Base-by-base conservation (phyloP, 2,888 invertebrate genomes). In the Cryptus viduatorius region DNA sequence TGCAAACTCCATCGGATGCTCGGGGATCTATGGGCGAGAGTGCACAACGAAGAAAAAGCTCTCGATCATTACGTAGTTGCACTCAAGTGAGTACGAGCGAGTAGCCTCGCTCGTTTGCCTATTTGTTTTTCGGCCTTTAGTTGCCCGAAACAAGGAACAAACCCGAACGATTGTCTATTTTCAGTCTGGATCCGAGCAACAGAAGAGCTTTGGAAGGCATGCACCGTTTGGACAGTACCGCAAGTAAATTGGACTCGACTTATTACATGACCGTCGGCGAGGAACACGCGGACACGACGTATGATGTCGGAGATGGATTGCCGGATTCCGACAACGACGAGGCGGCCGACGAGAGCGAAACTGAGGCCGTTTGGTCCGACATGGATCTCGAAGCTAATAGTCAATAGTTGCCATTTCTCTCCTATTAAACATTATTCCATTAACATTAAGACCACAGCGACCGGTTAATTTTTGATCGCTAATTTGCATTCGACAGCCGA, bases 41-140 rank as follows among this genome's bases (percentile, higher is more conserved):
- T 95, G 72, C 95, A 95, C 84, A 96, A 96, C 87, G 95, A 96
- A 82, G 96, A 96, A 72, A 96, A 96, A 88, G 96, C 97, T 31
- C 94, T 96, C 78, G 95, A 96, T 87, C 96, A 96, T 90, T 97
- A 96, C 91, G 95, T 95, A 72, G 95, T 95, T 86, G 96, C 96
- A 3, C 93, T 96, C 31, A 95, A 95, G 96, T 96, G 93, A 92
- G 93, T 89, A 37, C 37, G 37, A n/a, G 37, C 37, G 37, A 5
- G n/a, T 37, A 24, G 24, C 24, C 3, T 24, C 24, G 24, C 24
- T 24, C 24, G 2, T 24, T 24, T 24, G 1, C 2, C 3, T 24
- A 12, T 31, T 56, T 48, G 7, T 59, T 59, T 24, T 59, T n/a
- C 14, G 10, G 1, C n/a, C 10, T 2, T 12, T 48, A 14, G 46